Percentiles rank a stretch among this genome's conserved stretches.
phyloP scores from a whole-genome alignment of 2,888 invertebrate genomes.

The Clivina fossor region DNA sequence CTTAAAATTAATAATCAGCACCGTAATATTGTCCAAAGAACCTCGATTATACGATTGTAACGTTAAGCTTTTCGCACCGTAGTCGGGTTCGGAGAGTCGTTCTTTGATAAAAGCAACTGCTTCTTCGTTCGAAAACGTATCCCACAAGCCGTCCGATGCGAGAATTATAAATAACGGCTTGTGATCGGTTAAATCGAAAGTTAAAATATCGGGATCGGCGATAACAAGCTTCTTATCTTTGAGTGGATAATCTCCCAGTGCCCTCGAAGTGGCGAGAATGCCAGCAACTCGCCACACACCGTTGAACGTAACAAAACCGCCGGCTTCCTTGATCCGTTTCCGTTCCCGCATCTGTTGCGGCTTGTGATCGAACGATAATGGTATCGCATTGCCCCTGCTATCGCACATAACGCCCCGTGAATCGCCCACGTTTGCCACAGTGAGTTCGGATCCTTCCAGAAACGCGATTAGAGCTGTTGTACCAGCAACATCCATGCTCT shows the following conservation, averaged over 20 bases:
- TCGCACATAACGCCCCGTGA: constrained; percentile 96
- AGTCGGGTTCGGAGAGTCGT: constrained; percentile 80
- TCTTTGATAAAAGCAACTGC: constrained; percentile 87
- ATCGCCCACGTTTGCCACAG: constrained; percentile 96
- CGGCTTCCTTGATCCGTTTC: constrained; percentile 90
- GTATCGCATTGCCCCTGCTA: constrained; percentile 83
- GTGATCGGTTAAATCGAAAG: constrained; percentile 84
- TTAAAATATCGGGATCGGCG: constrained; percentile 92
- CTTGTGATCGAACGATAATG: constrained; percentile 94
- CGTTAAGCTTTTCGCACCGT: constrained; percentile 88
- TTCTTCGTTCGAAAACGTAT: constrained; percentile 93
- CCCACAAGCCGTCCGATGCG: constrained; percentile 96
- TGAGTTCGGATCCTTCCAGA: constrained; percentile 76
- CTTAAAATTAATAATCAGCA: constrained; percentile 82
- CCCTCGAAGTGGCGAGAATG: constrained; percentile 90
- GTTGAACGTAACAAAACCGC: constrained; percentile 92
- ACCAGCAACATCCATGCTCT: constrained; percentile 75
- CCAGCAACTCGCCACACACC: constrained; percentile 97
- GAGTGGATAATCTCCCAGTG: constrained; percentile 92
- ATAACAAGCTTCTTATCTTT: constrained; percentile 93
- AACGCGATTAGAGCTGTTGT: constrained; percentile 91
- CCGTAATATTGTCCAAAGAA: constrained; percentile 94
- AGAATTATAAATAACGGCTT: constrained; percentile 87
- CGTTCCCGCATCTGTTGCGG: constrained; percentile 94
- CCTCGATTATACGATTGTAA: constrained; percentile 89